phyloP scores from a whole-genome alignment of 2,888 invertebrate species.

The Acronicta alni region DNA sequence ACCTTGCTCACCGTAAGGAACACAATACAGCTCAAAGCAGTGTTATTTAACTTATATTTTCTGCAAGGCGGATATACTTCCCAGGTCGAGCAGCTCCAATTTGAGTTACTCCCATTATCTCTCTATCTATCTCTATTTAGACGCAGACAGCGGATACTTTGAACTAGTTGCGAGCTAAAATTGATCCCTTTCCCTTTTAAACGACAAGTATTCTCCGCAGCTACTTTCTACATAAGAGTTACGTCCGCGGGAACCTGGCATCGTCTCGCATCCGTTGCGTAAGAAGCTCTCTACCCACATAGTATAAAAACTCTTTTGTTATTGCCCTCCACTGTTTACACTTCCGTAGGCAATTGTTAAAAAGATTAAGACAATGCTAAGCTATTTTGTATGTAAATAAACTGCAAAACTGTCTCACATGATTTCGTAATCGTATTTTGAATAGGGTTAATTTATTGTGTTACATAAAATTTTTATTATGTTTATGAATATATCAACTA shows the following conservation, averaged over 20 bases:
- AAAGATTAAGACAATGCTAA: conserved; percentile 37
- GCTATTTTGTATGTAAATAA: conserved; percentile 36
- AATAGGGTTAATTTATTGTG: conserved; percentile 6
- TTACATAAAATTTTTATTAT: conserved; percentile 3
- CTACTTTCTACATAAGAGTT: conserved; percentile 67
- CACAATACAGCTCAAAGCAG: no score
- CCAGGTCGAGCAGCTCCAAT: no score
- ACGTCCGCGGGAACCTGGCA: conserved; percentile 69
- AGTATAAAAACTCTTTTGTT: conserved; percentile 53
- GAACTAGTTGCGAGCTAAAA: conserved; percentile 53
- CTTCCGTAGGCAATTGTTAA: conserved; percentile 43
- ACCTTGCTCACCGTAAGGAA: no score
- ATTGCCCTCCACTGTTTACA: conserved; percentile 43
- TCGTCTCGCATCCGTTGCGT: conserved; percentile 64
- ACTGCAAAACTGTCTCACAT: conserved; percentile 36
- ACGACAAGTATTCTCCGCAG: conserved; percentile 46
- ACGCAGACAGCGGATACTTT: conserved; percentile 58
- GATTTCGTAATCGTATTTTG: conserved; percentile 1
- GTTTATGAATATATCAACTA: background rate
- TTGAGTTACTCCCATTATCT: no score
- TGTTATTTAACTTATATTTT: no score
- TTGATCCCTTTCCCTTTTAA: conserved; percentile 64
- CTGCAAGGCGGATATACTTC: no score
- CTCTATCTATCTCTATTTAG: no score
- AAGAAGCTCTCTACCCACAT: conserved; percentile 57